Evolutionary conservation across 2,113 vertebrate species (phyloP), one percentile per base, ranked within the genome.

Genomic region (Epinephelus fuscoguttatus): DNA sequence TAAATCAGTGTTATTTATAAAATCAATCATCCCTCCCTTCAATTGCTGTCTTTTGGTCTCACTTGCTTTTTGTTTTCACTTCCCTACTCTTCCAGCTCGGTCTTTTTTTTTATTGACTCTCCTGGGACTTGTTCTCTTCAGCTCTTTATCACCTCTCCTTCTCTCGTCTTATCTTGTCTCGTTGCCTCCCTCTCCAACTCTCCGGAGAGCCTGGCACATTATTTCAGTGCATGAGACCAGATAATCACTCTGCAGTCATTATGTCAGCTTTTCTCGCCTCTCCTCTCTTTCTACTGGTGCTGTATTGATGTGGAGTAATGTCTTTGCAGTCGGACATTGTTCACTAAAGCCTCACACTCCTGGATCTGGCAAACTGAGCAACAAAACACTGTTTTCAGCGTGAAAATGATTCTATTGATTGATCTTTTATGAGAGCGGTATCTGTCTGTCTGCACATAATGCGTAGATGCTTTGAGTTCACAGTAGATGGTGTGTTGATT

Each of bases 191-290:
- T 81, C 78, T 84, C 82, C 81, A 88, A 80, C 59, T 91, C 92
- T 93, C 91, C n/a, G 3, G 85, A 92, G 88, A 90, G 84, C 81
- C 73, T 45, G 67, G 71, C 59, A 84, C 90, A 93, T 91, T 88
- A 88, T 93, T 92, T 94, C 81, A 86, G 90, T 79, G 88, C 88
- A 86, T 77, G 85, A 92, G 85, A 90, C 76, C 89, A 82, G 89
- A 90, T 91, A 91, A 93, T 93, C 90, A 90, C 88, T 87, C 87
- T 63, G 78, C 87, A 91, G 90, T 85, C 88, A 89, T 91, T 89
- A 84, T 89, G 83, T 90, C 87, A 78, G 84, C 83, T 60, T 67
- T 47, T 37, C 56, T 78, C 62, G 75, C 13, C 55, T 78, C 62
- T 78, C 10, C 55, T 71, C 56, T 72, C 70, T 52, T 17, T 83